Conservation (phyloP, 1,140 invertebrate species). For the Saccostrea glomerata region DNA sequence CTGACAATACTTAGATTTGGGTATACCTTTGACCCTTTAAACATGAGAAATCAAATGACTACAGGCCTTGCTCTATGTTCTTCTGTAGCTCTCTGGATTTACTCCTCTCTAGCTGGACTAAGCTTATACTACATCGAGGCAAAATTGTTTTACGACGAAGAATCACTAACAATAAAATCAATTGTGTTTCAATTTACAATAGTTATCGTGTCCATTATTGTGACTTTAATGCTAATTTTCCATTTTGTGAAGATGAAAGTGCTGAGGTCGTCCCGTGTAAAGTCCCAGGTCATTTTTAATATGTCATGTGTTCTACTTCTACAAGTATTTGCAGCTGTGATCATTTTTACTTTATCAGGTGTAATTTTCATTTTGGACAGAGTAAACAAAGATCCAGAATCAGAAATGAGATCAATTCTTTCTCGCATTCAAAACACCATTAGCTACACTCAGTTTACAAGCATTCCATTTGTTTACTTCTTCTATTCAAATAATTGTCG, state of each 20-base stretch:
- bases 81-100: background rate
- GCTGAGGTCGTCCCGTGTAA: background rate
- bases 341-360: too few relatives aligned
- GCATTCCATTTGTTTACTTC: too few relatives aligned
- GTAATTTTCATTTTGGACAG: too few relatives aligned
- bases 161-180: background rate
- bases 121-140: background rate
- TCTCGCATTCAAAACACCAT: too few relatives aligned
- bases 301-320: too few relatives aligned
- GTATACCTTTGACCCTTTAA: background rate
- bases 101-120: background rate
- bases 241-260: background rate
- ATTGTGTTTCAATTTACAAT: background rate
- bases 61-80: background rate
- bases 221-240: background rate
- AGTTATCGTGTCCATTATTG: background rate
- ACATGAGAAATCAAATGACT: background rate
- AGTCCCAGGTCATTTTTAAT: background rate
- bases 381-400: too few relatives aligned
- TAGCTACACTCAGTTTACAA: too few relatives aligned
- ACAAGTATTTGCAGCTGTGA: too few relatives aligned
- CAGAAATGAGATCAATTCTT: too few relatives aligned
- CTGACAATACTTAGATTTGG: background rate
- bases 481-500: too few relatives aligned
- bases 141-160: background rate